Conservation (phyloP, 2,888 invertebrate genomes). For the Busseola fusca region DNA sequence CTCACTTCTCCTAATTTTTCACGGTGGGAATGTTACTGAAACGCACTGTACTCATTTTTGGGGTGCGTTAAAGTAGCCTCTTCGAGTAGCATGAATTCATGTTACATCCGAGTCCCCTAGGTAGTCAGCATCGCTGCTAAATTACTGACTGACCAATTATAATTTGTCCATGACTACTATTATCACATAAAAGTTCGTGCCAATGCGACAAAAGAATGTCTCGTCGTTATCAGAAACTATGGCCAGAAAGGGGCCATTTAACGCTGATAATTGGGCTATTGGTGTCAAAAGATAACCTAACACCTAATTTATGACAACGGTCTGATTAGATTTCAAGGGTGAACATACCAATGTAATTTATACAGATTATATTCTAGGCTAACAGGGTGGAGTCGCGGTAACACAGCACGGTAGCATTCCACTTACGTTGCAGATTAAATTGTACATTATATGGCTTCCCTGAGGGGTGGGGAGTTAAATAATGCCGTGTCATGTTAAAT, state of each 20-base stretch:
- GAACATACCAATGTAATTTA: slow-evolving; percentile 31
- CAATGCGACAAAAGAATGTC: background rate
- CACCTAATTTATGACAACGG: slow-evolving; percentile 24
- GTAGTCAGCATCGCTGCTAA: background rate
- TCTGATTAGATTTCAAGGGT: slow-evolving; percentile 31
- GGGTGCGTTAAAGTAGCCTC: background rate
- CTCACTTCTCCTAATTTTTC: no score
- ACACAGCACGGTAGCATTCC: slow-evolving; percentile 8
- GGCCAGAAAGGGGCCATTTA: no score
- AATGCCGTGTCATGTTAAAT: slow-evolving; percentile 10
- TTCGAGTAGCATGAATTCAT: background rate
- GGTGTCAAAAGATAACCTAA: background rate
- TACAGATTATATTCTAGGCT: slow-evolving; percentile 26
- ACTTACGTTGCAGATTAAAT: slow-evolving; percentile 41
- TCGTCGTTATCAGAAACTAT: background rate
- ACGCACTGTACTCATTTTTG: background rate
- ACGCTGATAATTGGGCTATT: background rate
- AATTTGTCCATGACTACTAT: background rate
- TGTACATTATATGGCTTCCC: slow-evolving; percentile 35
- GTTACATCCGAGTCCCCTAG: background rate
- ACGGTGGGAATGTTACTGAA: no score
- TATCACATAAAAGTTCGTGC: background rate
- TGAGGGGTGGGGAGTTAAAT: slow-evolving; percentile 16
- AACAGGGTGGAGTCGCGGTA: slow-evolving; percentile 15
- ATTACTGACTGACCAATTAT: background rate